Percentiles rank a stretch among this genome's conserved stretches.
phyloP scores from a whole-genome alignment of 2,113 vertebrate genomes.

The Pygoscelis antarcticus region DNA sequence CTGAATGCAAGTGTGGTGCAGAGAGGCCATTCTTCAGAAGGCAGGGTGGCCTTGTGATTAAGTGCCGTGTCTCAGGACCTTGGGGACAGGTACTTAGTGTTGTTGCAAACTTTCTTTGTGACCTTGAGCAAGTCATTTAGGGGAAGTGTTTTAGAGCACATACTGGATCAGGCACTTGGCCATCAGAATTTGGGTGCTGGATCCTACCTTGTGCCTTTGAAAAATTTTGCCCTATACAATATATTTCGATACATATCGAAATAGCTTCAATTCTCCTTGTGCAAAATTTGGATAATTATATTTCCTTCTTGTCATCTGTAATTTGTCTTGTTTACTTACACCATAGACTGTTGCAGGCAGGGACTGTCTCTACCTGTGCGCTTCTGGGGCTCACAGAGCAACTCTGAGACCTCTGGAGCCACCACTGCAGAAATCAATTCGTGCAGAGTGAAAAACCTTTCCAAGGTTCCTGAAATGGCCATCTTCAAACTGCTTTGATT shows the following conservation, averaged over 20 bases:
- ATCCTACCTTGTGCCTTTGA: not conserved
- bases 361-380: not conserved
- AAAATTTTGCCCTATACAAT: not conserved
- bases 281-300: not conserved
- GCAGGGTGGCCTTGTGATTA: not conserved
- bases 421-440: not conserved
- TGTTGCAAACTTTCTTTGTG: not conserved
- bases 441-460: not conserved
- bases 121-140: not conserved
- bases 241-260: no score
- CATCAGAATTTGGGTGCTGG: not conserved
- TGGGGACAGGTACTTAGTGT: not conserved
- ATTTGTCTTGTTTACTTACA: not conserved
- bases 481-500: not conserved
- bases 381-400: not conserved
- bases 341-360: not conserved
- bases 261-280: not conserved
- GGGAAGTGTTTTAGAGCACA: not conserved
- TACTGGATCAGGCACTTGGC: not conserved
- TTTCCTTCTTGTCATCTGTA: not conserved
- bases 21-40: not conserved
- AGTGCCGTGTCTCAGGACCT: not conserved
- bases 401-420: not conserved
- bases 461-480: not conserved
- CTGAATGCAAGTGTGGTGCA: accelerated